Percentiles rank a stretch among this genome's conserved stretches.
Evolutionary conservation across 2,113 vertebrate genomes (phyloP).

Genomic region (Mellivora capensis): DNA sequence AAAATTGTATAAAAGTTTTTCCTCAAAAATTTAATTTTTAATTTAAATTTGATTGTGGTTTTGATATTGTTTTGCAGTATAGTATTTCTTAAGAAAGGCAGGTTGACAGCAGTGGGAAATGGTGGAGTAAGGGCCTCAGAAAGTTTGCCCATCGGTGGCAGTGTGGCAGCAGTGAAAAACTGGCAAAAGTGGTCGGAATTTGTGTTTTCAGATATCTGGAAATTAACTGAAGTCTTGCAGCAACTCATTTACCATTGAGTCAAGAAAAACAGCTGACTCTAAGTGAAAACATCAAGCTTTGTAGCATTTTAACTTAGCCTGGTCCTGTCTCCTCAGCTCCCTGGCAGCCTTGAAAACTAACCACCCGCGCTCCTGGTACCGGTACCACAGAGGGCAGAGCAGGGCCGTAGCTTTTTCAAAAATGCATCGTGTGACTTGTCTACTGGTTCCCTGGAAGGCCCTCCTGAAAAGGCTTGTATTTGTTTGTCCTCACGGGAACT

Average conservation of each 20-base stretch:
- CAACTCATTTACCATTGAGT: not conserved
- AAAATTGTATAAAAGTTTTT: not conserved
- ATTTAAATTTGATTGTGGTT: not conserved
- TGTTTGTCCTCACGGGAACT: not conserved
- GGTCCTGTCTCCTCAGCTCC: not conserved
- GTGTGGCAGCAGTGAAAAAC: not conserved
- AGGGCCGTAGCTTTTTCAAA: not conserved
- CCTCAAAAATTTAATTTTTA: not conserved
- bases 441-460: not conserved
- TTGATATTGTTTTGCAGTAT: not conserved
- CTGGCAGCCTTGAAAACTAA: not conserved
- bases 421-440: not conserved
- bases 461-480: not conserved
- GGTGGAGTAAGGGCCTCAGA: not conserved
- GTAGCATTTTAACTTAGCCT: not conserved
- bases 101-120: not conserved
- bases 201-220: not conserved
- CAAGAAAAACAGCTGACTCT: not conserved
- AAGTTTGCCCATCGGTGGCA: not conserved
- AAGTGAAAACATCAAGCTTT: not conserved
- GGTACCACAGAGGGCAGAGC: not conserved
- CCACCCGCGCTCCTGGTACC: not conserved
- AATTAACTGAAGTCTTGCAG: not conserved
- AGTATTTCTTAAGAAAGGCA: not conserved
- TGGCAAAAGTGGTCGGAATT: not conserved